These are phyloP conservation scores for Parazoanthus darwini DNA, from an alignment of 92 coral and sea anemone species.

Conservation along the genomic window DNA sequence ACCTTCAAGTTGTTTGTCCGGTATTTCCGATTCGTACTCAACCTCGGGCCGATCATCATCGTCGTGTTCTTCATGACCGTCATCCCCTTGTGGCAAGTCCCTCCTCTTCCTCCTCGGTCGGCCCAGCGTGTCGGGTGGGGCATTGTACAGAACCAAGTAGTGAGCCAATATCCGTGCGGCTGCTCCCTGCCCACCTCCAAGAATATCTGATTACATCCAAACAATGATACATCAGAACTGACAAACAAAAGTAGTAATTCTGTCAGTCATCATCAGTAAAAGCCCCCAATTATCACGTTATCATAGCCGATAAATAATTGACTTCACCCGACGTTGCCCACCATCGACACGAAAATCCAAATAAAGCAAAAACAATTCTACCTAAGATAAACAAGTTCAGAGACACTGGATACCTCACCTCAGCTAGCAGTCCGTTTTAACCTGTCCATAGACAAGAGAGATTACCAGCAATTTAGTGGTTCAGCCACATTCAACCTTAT, in stretches of 20 bases:
- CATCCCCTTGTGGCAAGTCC: constrained; percentile 40
- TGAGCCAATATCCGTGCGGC: constrained; percentile 75
- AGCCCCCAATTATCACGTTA: no score
- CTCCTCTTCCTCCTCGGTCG: constrained; percentile 52
- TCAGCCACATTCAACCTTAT: background rate
- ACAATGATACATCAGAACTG: background rate
- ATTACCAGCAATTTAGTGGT: background rate
- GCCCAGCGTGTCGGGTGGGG: constrained; percentile 78
- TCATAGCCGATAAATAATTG: background rate
- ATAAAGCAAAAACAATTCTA: no score
- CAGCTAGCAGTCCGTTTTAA: background rate
- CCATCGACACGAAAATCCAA: no score
- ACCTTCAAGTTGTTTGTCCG: constrained; percentile 68
- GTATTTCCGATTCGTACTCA: constrained; percentile 37
- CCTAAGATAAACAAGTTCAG: background rate
- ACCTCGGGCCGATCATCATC: constrained; percentile 78
- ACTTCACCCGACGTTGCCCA: no score
- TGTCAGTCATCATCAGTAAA: background rate
- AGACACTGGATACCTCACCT: background rate
- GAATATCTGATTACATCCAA: constrained; percentile 50
- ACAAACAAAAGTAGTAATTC: background rate
- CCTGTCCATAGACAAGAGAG: background rate
- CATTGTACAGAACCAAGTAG: constrained; percentile 63
- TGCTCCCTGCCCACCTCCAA: constrained; percentile 82
- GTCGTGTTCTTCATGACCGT: constrained; percentile 60